Evolutionary conservation across 2,888 invertebrate species (phyloP).

Genomic region (Andrena haemorrhoa): DNA sequence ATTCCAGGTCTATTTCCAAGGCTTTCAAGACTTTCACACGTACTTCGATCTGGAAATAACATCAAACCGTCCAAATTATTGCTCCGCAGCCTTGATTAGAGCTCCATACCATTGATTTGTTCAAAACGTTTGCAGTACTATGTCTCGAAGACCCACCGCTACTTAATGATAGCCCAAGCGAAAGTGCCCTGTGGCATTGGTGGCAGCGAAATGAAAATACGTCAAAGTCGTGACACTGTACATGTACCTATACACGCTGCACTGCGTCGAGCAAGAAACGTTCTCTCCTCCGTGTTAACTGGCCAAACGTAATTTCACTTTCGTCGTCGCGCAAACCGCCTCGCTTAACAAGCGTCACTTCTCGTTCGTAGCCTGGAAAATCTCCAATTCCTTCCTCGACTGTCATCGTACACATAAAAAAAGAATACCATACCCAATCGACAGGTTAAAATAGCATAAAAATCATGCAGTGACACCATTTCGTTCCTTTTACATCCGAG

Average conservation of each 20-base stretch:
- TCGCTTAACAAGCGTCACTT: conserved; percentile 22
- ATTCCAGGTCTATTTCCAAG: too few species aligned
- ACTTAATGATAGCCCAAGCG: conserved; percentile 41
- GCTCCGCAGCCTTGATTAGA: too few species aligned
- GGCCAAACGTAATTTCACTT: conserved; percentile 39
- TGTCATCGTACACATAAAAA: background rate
- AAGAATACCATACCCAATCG: conserved; percentile 1
- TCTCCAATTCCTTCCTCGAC: conserved; percentile 18
- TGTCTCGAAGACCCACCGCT: too few species aligned
- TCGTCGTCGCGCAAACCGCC: conserved; percentile 12
- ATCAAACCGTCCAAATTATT: too few species aligned
- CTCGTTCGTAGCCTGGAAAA: background rate
- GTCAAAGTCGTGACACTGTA: background rate
- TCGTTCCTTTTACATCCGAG: background rate
- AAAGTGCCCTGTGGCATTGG: conserved; percentile 53
- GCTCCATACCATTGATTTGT: too few species aligned
- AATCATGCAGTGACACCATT: background rate
- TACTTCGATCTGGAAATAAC: too few species aligned
- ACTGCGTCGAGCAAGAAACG: conserved; percentile 7
- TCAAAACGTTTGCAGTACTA: too few species aligned
- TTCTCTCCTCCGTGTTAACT: conserved; percentile 28
- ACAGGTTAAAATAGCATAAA: conserved; percentile 18
- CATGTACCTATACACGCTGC: conserved; percentile 9
- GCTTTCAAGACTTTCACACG: too few species aligned
- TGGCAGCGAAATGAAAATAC: conserved; percentile 33